These are phyloP conservation scores for Argentina silus DNA, from an alignment of 2,797 vertebrate species.

Conservation along the genomic window DNA sequence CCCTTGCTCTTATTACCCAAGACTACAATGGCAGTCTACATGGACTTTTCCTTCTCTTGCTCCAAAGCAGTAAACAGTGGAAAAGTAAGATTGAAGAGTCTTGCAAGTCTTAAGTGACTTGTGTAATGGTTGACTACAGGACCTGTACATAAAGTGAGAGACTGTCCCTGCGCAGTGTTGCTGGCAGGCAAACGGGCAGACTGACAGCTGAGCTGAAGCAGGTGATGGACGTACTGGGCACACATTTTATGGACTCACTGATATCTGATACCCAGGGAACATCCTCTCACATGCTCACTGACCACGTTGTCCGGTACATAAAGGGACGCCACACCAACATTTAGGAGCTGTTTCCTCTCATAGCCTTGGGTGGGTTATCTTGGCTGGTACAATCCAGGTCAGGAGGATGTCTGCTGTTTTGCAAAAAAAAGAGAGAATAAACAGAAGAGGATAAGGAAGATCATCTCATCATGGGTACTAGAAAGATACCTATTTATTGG, in stretches of 20 bases:
- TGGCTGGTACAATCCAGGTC: no score
- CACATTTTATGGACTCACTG: constrained; percentile 38
- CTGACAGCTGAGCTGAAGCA: constrained; percentile 38
- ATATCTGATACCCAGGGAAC: constrained; percentile 49
- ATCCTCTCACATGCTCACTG: not conserved
- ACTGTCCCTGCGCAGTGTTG: not conserved
- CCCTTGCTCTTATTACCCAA: not conserved
- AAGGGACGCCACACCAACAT: not conserved
- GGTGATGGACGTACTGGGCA: constrained; percentile 48
- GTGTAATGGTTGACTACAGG: no score
- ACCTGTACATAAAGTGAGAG: not conserved
- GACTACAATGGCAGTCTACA: not conserved
- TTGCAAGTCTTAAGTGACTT: no score
- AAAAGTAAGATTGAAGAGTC: no score
- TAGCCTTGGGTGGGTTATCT: not conserved
- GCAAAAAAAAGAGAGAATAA: no score
- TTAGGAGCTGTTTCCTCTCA: not conserved
- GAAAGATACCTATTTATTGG: no score
- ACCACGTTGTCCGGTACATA: not conserved
- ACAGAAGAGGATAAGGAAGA: no score
- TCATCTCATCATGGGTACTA: no score
- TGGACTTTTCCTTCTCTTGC: no score
- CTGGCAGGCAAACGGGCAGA: constrained; percentile 10
- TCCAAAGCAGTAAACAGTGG: no score
- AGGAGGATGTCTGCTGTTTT: no score